phyloP scores from a whole-genome alignment of 2,888 invertebrate genomes.

The Macrostomum cliftonense region DNA sequence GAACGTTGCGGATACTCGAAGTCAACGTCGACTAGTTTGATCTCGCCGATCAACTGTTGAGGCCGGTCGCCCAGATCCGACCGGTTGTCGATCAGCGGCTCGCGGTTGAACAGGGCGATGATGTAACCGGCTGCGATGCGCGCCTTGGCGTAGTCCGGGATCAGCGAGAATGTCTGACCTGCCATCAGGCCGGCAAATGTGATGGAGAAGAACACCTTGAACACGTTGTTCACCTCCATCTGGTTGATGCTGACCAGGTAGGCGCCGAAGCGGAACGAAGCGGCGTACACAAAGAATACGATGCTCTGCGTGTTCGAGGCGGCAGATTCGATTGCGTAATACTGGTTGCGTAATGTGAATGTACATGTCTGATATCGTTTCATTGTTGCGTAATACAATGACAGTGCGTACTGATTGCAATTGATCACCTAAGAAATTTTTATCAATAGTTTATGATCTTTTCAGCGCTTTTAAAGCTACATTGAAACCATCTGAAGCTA shows the following conservation, averaged over 20 bases:
- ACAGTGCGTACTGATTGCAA: no score
- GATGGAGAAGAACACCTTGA: conserved; percentile 43
- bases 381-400: no score
- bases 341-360: no score
- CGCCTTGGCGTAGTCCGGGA: conserved; percentile 39
- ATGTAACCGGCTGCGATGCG: conserved; percentile 33
- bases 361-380: no score
- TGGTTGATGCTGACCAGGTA: conserved; percentile 34
- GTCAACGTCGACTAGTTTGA: conserved; percentile 28
- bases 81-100: conserved; percentile 32
- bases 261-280: conserved; percentile 39
- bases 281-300: conserved; percentile 41
- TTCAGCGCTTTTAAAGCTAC: no score
- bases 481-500: no score
- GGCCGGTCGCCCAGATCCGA: conserved; percentile 20
- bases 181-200: conserved; percentile 41
- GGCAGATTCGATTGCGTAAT: no score
- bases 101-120: conserved; percentile 28
- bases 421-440: no score
- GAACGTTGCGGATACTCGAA: conserved; percentile 37
- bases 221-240: conserved; percentile 17
- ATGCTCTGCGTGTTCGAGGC: conserved; percentile 32
- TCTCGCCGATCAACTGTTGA: conserved; percentile 23
- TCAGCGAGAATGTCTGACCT: conserved; percentile 34
- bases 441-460: no score